Conservation (phyloP, 2,113 vertebrate species). For the Colistium nudipinnis region DNA sequence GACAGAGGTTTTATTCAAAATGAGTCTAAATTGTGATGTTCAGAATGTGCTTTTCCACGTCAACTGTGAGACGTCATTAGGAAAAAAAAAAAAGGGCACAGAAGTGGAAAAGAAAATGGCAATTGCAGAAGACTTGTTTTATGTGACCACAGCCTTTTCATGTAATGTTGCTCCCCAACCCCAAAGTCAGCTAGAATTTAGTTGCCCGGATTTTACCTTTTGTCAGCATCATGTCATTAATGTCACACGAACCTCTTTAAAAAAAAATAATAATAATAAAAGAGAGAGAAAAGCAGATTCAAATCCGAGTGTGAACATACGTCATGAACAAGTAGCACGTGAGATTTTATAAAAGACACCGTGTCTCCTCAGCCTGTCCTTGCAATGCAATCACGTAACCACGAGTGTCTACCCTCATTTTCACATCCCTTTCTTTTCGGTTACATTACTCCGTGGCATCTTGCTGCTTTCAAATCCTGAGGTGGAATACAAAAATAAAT, state of each 20-base stretch:
- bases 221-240: neutral
- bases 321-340: slow-evolving; percentile 26
- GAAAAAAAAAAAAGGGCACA: slow-evolving; percentile 35
- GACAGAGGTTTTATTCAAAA: slow-evolving; percentile 40
- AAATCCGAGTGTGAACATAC: slow-evolving; percentile 12
- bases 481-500: slow-evolving; percentile 46
- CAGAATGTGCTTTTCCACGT: slow-evolving; percentile 38
- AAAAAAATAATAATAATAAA: too few relatives aligned
- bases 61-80: slow-evolving; percentile 18
- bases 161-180: slow-evolving; percentile 9
- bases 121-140: slow-evolving; percentile 17
- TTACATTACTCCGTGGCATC: slow-evolving; percentile 55
- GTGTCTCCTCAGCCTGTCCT: slow-evolving; percentile 10
- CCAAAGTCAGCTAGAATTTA: neutral
- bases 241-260: too few relatives aligned
- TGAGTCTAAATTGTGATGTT: slow-evolving; percentile 30
- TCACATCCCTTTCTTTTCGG: slow-evolving; percentile 51
- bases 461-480: slow-evolving; percentile 71
- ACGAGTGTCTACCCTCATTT: slow-evolving; percentile 52
- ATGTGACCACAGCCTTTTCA: slow-evolving; percentile 22
- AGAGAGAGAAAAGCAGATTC: neutral
- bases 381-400: slow-evolving; percentile 43
- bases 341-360: slow-evolving; percentile 47
- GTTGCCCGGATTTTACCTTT: neutral
- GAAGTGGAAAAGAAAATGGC: slow-evolving; percentile 26